Conservation (phyloP, 2,113 vertebrate species). For the Marmota flaviventris region DNA sequence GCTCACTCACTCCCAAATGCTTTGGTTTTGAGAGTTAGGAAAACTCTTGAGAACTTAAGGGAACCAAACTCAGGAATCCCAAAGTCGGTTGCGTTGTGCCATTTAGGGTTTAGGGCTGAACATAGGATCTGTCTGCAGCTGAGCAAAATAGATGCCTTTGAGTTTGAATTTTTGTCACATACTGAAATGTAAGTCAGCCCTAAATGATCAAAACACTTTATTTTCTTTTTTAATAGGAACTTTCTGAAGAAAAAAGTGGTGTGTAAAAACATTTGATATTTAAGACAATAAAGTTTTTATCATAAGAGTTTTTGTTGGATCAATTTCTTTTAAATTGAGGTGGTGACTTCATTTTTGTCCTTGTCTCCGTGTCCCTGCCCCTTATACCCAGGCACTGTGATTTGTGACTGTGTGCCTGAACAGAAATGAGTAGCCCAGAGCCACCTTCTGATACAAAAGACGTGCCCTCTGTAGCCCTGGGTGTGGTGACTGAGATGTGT, state of each 20-base stretch:
- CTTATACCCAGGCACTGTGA: not conserved
- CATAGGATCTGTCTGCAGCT: constrained; percentile 1
- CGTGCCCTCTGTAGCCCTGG: not conserved
- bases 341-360: not conserved
- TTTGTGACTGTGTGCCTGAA: not conserved
- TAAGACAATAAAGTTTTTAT: constrained; percentile 86
- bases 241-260: constrained; percentile 81
- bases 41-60: constrained; percentile 84
- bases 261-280: constrained; percentile 85
- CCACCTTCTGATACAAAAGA: not conserved
- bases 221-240: constrained; percentile 83
- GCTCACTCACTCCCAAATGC: constrained; percentile 73
- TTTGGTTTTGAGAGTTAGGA: constrained; percentile 82
- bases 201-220: constrained; percentile 78
- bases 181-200: constrained; percentile 85
- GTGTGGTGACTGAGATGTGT: not conserved
- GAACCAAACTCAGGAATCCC: constrained; percentile 89
- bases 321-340: constrained; percentile 50
- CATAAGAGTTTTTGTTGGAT: constrained; percentile 66
- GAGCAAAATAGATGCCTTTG: constrained; percentile 69
- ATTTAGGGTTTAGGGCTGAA: constrained; percentile 78
- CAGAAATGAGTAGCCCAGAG: not conserved
- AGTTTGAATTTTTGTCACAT: constrained; percentile 75
- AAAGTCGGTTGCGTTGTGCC: constrained; percentile 80
- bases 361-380: not conserved